phyloP scores from a whole-genome alignment of 2,888 invertebrate species.

The Melanostoma mellinum region DNA sequence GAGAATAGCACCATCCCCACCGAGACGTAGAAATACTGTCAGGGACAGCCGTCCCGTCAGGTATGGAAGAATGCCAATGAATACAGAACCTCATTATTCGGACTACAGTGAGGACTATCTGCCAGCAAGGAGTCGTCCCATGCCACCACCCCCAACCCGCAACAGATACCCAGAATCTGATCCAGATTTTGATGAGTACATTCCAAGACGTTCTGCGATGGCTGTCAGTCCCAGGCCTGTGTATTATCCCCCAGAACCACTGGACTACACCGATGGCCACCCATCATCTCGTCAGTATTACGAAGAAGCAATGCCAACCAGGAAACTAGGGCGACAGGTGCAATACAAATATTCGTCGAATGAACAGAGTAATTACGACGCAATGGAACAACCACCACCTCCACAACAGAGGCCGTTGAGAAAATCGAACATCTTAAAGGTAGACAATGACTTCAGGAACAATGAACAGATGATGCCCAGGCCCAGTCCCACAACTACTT shows the following conservation, averaged over 20 bases:
- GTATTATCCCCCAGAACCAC: constrained; percentile 19
- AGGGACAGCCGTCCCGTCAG: constrained; percentile 33
- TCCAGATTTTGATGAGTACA: constrained; percentile 57
- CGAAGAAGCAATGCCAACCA: neutral
- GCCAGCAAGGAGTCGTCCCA: constrained; percentile 23
- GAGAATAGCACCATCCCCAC: constrained; percentile 31
- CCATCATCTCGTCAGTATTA: constrained; percentile 17
- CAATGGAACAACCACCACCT: constrained; percentile 7
- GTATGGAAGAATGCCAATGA: neutral
- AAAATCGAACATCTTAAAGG: constrained; percentile 50
- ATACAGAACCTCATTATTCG: constrained; percentile 25
- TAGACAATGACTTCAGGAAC: constrained; percentile 59
- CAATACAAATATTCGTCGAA: constrained; percentile 49
- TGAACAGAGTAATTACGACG: constrained; percentile 15
- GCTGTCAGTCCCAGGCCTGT: constrained; percentile 5
- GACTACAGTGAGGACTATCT: constrained; percentile 45
- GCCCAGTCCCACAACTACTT: constrained; percentile 16
- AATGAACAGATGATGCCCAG: constrained; percentile 40
- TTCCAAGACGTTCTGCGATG: constrained; percentile 22
- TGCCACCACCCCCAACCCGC: constrained; percentile 39
- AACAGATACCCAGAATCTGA: constrained; percentile 53
- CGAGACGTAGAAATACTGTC: constrained; percentile 41
- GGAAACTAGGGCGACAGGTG: constrained; percentile 52
- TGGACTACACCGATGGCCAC: constrained; percentile 37
- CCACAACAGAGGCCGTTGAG: constrained; percentile 21